Conservation (phyloP, 2,797 vertebrate species). For the Alca torda region DNA sequence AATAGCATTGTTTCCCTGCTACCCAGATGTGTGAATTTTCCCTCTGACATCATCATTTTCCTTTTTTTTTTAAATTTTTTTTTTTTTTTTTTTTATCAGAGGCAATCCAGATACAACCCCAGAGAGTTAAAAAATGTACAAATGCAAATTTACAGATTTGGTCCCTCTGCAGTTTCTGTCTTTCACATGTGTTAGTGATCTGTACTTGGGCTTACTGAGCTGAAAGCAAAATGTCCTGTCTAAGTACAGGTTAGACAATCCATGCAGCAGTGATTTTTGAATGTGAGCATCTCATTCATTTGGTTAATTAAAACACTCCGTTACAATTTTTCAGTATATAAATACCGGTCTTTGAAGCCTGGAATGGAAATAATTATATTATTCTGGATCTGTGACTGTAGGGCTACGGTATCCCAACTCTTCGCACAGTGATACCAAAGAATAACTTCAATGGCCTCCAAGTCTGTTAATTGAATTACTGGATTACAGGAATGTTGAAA, state of each 20-base stretch:
- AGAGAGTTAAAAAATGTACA: neutral
- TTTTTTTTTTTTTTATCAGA: neutral
- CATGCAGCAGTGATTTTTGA: neutral
- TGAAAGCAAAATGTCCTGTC: neutral
- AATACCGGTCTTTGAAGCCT: neutral
- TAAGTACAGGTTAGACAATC: neutral
- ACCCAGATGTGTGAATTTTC: neutral
- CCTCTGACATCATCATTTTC: neutral
- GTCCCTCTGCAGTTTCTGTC: neutral
- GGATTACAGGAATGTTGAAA: neutral
- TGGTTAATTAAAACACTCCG: neutral
- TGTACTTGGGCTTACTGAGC: neutral
- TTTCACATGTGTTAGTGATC: neutral
- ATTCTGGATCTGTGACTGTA: neutral
- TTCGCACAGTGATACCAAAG: neutral
- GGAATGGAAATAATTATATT: neutral
- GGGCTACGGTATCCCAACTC: neutral
- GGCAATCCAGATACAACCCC: neutral
- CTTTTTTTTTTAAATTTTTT: neutral
- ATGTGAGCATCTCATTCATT: neutral
- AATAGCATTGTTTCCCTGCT: neutral
- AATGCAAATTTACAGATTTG: neutral
- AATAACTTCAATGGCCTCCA: neutral
- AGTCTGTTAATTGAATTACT: neutral
- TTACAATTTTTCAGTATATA: neutral